Evolutionary conservation across 37 sponge, comb jelly and placozoan genomes (phyloP).

Genomic region (Lycopodina hypogea): DNA sequence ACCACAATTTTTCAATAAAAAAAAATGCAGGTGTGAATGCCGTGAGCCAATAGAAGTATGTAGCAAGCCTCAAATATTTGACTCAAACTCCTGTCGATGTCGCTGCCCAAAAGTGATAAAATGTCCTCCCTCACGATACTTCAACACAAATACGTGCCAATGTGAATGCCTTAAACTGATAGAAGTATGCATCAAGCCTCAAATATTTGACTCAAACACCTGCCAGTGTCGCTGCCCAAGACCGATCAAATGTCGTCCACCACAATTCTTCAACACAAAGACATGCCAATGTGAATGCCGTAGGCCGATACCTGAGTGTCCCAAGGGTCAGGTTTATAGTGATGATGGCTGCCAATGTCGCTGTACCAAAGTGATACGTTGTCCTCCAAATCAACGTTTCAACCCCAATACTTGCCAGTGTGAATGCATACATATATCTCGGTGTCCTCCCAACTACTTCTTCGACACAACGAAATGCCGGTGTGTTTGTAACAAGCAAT

Average conservation of each 20-base stretch:
- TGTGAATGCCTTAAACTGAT: slow-evolving; percentile 37
- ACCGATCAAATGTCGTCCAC: neutral
- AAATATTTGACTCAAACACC: neutral
- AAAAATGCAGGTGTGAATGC: neutral
- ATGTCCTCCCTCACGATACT: slow-evolving; percentile 8
- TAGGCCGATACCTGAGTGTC: no score
- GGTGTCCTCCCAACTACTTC: no score
- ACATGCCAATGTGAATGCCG: slow-evolving; percentile 12
- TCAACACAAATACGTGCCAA: slow-evolving; percentile 27
- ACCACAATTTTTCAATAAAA: neutral
- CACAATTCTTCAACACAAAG: slow-evolving; percentile 11
- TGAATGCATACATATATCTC: no score
- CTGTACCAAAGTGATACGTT: no score
- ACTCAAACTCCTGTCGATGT: slow-evolving; percentile 19
- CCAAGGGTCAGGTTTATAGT: neutral
- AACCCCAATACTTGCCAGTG: no score
- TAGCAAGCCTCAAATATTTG: slow-evolving; percentile 1
- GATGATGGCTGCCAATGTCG: neutral
- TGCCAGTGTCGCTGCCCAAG: slow-evolving; percentile 13
- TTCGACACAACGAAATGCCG: neutral
- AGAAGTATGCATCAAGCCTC: neutral
- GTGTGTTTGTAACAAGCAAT: neutral
- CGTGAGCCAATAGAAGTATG: neutral
- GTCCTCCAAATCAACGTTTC: no score
- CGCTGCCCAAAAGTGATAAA: neutral